Conservation (phyloP, 2,888 invertebrate species). For the Tipula vernalis region DNA sequence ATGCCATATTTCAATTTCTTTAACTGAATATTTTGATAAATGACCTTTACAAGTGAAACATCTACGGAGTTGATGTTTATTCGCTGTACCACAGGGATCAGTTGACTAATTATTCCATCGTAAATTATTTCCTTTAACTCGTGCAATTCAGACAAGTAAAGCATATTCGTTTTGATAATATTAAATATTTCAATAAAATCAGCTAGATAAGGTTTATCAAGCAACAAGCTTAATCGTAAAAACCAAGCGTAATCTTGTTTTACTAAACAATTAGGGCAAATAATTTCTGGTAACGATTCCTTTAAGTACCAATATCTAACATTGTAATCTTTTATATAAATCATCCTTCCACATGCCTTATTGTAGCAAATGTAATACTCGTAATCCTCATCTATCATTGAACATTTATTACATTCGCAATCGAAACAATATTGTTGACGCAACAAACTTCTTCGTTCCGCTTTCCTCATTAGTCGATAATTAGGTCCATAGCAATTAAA, state of each 20-base stretch:
- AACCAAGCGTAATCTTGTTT: background rate
- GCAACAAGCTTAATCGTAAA: background rate
- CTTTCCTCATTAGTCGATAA: conserved; percentile 46
- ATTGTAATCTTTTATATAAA: background rate
- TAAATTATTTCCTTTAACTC: background rate
- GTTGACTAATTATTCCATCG: background rate
- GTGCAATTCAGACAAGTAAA: background rate
- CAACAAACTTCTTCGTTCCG: conserved; percentile 49
- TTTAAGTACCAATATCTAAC: background rate
- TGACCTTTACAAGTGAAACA: background rate
- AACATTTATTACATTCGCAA: conserved; percentile 64
- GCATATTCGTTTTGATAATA: background rate
- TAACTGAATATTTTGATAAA: background rate
- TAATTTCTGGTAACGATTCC: background rate
- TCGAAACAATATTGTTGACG: conserved; percentile 62
- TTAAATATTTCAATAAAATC: background rate
- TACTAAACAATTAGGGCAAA: background rate
- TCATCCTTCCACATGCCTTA: background rate
- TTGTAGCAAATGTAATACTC: background rate
- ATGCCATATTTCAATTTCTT: background rate
- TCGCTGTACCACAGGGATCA: background rate
- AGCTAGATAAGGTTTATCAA: background rate
- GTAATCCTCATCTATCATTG: conserved; percentile 13
- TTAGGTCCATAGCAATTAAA: conserved; percentile 78
- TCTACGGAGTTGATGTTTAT: background rate